Base-by-base conservation (phyloP, 1,140 invertebrate genomes). In the Musca vetustissima region DNA sequence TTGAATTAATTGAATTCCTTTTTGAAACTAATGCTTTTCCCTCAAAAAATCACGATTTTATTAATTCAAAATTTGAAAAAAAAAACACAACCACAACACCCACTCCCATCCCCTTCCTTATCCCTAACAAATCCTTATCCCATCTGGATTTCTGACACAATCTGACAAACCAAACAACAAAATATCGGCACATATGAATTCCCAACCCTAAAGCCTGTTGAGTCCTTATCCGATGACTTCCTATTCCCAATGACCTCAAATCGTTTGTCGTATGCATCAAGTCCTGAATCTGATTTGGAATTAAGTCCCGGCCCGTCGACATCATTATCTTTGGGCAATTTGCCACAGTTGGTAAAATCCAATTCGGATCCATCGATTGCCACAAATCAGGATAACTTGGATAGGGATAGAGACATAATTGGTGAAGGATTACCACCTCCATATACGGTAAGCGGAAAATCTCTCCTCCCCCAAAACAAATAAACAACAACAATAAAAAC, bases 231-330 rank as follows among this genome's bases (percentile, higher is more conserved):
- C 76, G 92, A 94, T 87, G 96, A 99, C 88, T 96, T 98, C 89
- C 90, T 98, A 78, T 98, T 98, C 87, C 96, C 96, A 76, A 97
- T 98, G 94, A 94, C 94, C 72, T 94, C 93, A 84, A 87, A 86
- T 74, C 91, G 96, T 77, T 87, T 97, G 72, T 97, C 95, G 78
- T 98, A 97, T 86, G 95, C 95, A 71, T 96, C 94, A 76, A 96
- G 94, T 78, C 95, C 95, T 73, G 96, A 98, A 85, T 96, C 93
- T 81, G 96, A 98, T 84, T 87, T 94, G 80, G 95, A 97, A 85
- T 87, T 93, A 75, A 91, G 91, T 79, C 90, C 91, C 70, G 90
- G 89, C 75, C 89, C 89, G 69, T 88, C 88, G 73, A 79, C 86
- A 78, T 86, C 72, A 83, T 88, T 76, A 79, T 85, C 77, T 79